Conservation (phyloP, 1,140 invertebrate species). For the Sycophaga agraensis region DNA sequence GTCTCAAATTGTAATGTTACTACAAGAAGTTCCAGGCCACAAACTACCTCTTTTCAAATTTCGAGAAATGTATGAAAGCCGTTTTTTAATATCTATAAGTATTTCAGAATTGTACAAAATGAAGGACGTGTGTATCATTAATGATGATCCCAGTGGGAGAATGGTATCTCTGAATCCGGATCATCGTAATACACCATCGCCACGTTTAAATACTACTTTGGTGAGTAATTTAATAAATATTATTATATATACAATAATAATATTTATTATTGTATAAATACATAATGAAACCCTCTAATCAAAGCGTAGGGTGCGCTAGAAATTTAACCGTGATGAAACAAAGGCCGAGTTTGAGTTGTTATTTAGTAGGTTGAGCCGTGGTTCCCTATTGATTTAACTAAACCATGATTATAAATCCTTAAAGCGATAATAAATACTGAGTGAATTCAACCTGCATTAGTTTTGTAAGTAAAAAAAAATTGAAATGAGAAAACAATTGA, state of each 20-base stretch:
- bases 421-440: constrained; percentile 49
- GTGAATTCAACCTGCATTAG: constrained; percentile 7
- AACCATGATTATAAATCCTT: constrained; percentile 41
- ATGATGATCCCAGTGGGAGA: constrained; percentile 69
- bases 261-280: neutral
- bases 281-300: no score
- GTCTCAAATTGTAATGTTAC: constrained; percentile 64
- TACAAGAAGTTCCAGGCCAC: constrained; percentile 74
- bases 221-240: constrained; percentile 3
- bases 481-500: no score
- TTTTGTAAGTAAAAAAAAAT: no score
- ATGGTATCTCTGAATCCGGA: constrained; percentile 67
- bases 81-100: constrained; percentile 76
- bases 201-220: constrained; percentile 47
- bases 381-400: constrained; percentile 41
- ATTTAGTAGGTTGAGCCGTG: constrained; percentile 42
- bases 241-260: neutral
- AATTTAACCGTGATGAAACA: no score
- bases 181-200: constrained; percentile 61
- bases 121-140: constrained; percentile 75
- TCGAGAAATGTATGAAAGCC: constrained; percentile 80
- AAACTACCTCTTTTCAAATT: constrained; percentile 82
- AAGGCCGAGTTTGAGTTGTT: constrained; percentile 44
- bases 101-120: constrained; percentile 81
- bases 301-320: no score